Evolutionary conservation across 2,113 vertebrate species (phyloP), one percentile per base, ranked within the genome.

Genomic region (Lethenteron reissneri): DNA sequence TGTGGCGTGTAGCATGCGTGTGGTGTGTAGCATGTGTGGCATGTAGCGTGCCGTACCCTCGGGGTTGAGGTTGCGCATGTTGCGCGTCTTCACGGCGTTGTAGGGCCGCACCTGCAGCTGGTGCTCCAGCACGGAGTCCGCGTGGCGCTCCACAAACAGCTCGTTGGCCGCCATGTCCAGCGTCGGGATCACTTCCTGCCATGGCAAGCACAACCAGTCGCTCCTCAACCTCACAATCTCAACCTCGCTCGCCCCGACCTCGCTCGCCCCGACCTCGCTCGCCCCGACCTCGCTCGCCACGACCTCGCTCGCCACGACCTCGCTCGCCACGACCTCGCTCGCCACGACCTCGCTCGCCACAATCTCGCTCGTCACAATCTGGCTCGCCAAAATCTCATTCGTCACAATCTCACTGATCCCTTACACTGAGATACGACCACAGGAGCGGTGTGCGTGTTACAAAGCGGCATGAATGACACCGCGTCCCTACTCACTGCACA

Each of bases 141-240:
- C 90, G 69, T 88, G 96, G 57, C 78, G 84, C 62, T 96, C 90
- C 76, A 95, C 95, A 79, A 99, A 97, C 57, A 95, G 86, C 76
- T 99, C 92, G 68, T 94, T 97, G 75, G 86, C 88, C n/a, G 92
- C 89, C 92, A 99, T 97, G 77, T 99, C 95, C 74, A 99, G 95
- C 3, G 92, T 97, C 58, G 95, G 95, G 75, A 99, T 92, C 70
- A 99, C 92, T 83, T 99, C 92, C 95, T 99, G 76, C 60, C 60
- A 8, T 21, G 14, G 17, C 60, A 14, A 64, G 17, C 60, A 64
- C 60, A 14, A 64, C 60, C 60, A 64, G 17, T 8, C 60, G 17
- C 60, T 1, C 60, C 60, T 15, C 60, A 64, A 64, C 60, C 60
- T 64, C 60, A 15, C 60, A 7, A 64, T 8, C 60, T 15, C 60